These are phyloP conservation scores for Eustalomyia histrio DNA, from an alignment of 2,888 invertebrate genomes.

Conservation along the genomic window DNA sequence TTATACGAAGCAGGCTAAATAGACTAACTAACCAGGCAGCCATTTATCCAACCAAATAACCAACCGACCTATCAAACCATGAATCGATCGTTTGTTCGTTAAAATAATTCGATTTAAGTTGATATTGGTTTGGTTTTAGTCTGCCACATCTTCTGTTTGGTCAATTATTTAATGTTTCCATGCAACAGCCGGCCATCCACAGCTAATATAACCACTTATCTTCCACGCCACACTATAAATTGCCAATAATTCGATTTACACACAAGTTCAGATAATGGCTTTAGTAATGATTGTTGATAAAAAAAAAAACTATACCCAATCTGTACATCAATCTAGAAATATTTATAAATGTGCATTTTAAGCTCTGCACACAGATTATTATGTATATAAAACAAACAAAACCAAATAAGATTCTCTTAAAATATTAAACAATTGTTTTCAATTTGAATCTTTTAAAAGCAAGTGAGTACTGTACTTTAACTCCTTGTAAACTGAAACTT, in stretches of 20 bases:
- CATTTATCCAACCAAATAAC: neutral
- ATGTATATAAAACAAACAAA: constrained; percentile 77
- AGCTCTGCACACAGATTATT: constrained; percentile 67
- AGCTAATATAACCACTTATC: constrained; percentile 64
- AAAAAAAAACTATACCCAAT: constrained; percentile 21
- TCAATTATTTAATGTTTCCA: constrained; percentile 19
- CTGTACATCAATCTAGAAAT: constrained; percentile 21
- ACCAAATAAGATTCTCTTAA: constrained; percentile 76
- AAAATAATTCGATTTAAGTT: constrained; percentile 29
- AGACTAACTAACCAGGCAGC: constrained; percentile 9
- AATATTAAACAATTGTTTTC: constrained; percentile 65
- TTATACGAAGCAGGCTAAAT: neutral
- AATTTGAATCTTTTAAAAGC: constrained; percentile 46
- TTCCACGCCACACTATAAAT: constrained; percentile 70
- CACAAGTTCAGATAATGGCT: constrained; percentile 69
- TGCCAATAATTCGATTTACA: constrained; percentile 79
- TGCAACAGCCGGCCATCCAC: constrained; percentile 25
- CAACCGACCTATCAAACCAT: constrained; percentile 18
- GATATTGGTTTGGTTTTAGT: constrained; percentile 52
- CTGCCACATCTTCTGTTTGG: constrained; percentile 26
- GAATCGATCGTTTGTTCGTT: constrained; percentile 36
- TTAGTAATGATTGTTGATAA: constrained; percentile 51
- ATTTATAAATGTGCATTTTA: constrained; percentile 32
- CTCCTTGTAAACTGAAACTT: constrained; percentile 13
- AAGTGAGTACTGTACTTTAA: constrained; percentile 45